A percentile compares a stretch with the other conserved stretches of the same genome.
Evolutionary conservation across 2,797 vertebrate genomes (phyloP).

Genomic region (Antrozous pallidus): DNA sequence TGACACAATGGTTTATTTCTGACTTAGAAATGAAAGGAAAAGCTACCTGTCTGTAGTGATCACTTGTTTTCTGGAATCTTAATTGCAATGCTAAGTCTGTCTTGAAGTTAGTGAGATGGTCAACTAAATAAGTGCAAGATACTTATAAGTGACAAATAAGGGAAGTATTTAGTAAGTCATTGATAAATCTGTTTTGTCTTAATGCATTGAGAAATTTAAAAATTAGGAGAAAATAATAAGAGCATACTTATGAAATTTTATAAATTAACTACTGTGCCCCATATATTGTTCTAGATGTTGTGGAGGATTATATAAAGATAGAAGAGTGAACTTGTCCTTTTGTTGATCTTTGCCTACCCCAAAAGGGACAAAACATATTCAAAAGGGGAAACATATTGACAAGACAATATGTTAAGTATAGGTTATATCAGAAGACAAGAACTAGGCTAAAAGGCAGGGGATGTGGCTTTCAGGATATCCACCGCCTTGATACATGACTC

Average conservation of each 20-base stretch:
- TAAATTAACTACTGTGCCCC: neutral
- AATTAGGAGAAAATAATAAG: constrained; percentile 37
- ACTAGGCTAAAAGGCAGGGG: neutral
- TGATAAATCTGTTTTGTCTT: constrained; percentile 10
- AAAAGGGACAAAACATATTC: neutral
- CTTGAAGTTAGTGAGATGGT: neutral
- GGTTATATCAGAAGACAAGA: neutral
- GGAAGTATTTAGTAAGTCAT: neutral
- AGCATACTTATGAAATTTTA: constrained; percentile 12
- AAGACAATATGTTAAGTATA: neutral
- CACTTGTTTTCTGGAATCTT: constrained; percentile 9
- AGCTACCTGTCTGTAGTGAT: constrained; percentile 29
- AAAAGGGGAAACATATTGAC: neutral
- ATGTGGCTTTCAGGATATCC: neutral
- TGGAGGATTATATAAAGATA: neutral
- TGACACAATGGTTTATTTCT: constrained; percentile 53
- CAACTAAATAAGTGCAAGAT: neutral
- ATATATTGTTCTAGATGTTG: neutral
- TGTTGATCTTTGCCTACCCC: neutral
- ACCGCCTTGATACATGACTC: neutral
- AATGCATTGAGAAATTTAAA: constrained; percentile 24
- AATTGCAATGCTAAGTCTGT: constrained; percentile 37
- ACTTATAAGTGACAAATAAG: constrained; percentile 10
- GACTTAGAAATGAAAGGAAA: constrained; percentile 29
- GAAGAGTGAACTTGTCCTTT: neutral